These are phyloP conservation scores for Rhagophthalmus giganteus DNA, from an alignment of 2,888 invertebrate genomes.

Conservation along the genomic window DNA sequence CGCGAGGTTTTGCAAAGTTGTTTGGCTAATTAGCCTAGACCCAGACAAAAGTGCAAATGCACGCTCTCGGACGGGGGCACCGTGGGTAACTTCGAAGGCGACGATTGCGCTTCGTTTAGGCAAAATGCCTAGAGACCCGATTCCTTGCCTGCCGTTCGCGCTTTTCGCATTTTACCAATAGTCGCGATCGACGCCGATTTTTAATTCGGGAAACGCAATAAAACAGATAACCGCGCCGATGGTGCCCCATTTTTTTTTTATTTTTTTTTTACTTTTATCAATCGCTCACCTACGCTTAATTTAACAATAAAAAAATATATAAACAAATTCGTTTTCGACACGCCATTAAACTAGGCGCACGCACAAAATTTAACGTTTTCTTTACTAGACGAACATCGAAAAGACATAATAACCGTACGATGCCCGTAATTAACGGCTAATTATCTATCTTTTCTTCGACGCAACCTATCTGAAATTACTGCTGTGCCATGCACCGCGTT, in stretches of 20 bases:
- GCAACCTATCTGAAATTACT: no score
- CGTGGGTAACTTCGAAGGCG: slow-evolving; percentile 18
- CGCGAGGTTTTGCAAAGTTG: slow-evolving; percentile 31
- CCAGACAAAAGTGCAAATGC: slow-evolving; percentile 28
- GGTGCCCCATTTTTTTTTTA: not conserved
- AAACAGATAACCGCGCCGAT: not conserved
- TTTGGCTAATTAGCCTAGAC: slow-evolving; percentile 27
- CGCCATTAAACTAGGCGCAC: not conserved
- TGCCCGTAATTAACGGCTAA: no score
- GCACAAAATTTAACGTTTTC: not conserved
- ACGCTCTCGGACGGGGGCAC: slow-evolving; percentile 16
- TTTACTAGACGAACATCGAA: no score
- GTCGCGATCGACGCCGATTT: not conserved
- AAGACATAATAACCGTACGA: no score
- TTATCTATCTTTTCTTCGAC: no score
- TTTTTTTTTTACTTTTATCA: no score
- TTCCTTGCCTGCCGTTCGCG: not conserved
- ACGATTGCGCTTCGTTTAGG: slow-evolving; percentile 5
- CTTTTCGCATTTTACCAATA: not conserved
- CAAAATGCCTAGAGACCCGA: slow-evolving; percentile 1
- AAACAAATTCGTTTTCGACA: not conserved
- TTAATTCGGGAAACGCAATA: not conserved
- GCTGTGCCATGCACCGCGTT: no score
- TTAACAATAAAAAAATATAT: no score
- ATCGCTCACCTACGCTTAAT: no score